These are phyloP conservation scores for Zoanthus gigantus DNA, from an alignment of 92 coral and sea anemone genomes.

Conservation along the genomic window DNA sequence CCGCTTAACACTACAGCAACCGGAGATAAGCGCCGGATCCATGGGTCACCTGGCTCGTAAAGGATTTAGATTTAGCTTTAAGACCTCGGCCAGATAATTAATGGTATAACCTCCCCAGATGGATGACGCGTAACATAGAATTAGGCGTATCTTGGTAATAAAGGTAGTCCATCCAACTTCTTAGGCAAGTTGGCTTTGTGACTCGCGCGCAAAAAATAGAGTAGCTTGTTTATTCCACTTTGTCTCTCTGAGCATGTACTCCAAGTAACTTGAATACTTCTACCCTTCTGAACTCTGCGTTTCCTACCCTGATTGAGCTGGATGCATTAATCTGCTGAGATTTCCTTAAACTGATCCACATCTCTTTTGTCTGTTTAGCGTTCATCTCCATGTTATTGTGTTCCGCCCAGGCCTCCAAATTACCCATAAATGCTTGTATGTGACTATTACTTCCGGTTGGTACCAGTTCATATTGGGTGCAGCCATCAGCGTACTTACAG, in stretches of 20 bases:
- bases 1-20: too few species aligned
- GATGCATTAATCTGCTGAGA: conserved; percentile 12
- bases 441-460: conserved; percentile 25
- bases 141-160: too few species aligned
- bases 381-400: conserved; percentile 27
- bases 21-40: too few species aligned
- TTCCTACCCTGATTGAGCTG: background rate
- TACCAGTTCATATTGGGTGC: conserved; percentile 53
- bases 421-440: conserved; percentile 41
- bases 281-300: conserved; percentile 9
- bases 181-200: background rate
- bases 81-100: too few species aligned
- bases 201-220: background rate
- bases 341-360: conserved; percentile 37
- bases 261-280: background rate
- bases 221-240: too few species aligned
- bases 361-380: conserved; percentile 31
- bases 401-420: conserved; percentile 40
- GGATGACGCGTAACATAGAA: too few species aligned
- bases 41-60: too few species aligned
- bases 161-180: conserved; percentile 1
- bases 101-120: too few species aligned
- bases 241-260: background rate
- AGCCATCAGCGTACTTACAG: conserved; percentile 66
- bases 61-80: too few species aligned